A percentile compares a stretch with the other conserved stretches of the same genome.
These are phyloP conservation scores for Myotis pilosus DNA, from an alignment of 2,797 vertebrate species.

Conservation along the genomic window DNA sequence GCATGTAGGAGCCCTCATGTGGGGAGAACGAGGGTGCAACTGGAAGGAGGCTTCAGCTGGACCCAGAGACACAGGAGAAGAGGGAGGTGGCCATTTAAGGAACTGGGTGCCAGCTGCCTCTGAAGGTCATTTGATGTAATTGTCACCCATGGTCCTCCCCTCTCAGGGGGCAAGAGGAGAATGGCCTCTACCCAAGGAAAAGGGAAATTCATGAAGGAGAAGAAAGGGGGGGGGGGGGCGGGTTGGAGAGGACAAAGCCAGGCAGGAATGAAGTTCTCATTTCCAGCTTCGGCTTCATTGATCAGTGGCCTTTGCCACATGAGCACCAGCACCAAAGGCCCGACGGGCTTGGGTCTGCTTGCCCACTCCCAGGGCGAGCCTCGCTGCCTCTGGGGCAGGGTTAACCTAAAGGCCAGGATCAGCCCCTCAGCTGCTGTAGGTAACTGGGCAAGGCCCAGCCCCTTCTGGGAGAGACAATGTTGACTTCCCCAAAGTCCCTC, in stretches of 20 bases:
- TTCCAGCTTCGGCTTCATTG: conserved; percentile 51
- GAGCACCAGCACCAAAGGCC: not conserved
- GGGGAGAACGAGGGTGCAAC: not conserved
- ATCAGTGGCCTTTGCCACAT: not conserved
- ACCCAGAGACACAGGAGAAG: not conserved
- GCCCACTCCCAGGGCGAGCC: not conserved
- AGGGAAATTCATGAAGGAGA: conserved; percentile 40
- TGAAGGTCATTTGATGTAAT: conserved; percentile 7
- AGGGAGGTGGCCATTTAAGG: not conserved
- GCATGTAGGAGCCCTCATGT: not conserved
- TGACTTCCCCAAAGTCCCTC: not conserved
- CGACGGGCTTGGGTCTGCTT: not conserved
- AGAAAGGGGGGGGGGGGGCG: not conserved
- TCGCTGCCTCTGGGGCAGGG: not conserved
- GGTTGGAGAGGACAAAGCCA: no score
- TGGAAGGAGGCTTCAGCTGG: conserved; percentile 21
- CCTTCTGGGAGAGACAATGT: not conserved
- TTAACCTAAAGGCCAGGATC: not conserved
- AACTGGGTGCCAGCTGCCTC: not conserved
- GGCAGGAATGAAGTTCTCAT: conserved; percentile 41
- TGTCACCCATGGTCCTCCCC: not conserved
- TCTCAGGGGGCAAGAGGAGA: not conserved
- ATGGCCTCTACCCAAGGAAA: not conserved
- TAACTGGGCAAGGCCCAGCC: not conserved
- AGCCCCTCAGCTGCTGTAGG: not conserved